A percentile compares a stretch with the other conserved stretches of the same genome.
Conservation (phyloP, 2,888 invertebrate species). For the Byasa hedistus region DNA sequence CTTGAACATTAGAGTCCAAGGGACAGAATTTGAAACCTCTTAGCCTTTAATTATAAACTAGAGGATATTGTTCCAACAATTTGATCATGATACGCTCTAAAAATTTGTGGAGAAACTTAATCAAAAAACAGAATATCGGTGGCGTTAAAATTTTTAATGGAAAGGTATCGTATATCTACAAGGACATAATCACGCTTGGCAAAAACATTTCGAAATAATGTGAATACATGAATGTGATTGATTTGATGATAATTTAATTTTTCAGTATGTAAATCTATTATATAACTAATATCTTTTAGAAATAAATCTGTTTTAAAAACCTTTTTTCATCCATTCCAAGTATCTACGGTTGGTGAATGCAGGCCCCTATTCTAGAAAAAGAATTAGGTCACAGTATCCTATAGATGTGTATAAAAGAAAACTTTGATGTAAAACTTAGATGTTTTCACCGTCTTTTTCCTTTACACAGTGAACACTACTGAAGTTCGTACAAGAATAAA, state of each 20-base stretch:
- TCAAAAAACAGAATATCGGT: too few species aligned
- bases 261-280: too few species aligned
- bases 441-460: not conserved
- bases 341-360: not conserved
- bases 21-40: too few species aligned
- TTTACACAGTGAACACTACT: not conserved
- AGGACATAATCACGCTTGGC: not conserved
- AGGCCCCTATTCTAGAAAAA: not conserved
- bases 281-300: too few species aligned
- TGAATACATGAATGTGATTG: not conserved
- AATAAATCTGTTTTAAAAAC: too few species aligned
- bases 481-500: not conserved
- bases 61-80: too few species aligned
- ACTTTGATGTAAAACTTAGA: not conserved
- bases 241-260: too few species aligned
- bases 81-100: too few species aligned
- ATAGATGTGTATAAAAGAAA: constrained; percentile 2
- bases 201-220: not conserved
- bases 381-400: not conserved
- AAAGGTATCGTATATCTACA: not conserved
- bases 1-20: too few species aligned
- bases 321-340: not conserved
- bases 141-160: too few species aligned
- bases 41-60: too few species aligned
- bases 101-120: too few species aligned